These are phyloP conservation scores for Ectemnius cavifrons DNA, from an alignment of 2,888 invertebrate species.

Conservation along the genomic window DNA sequence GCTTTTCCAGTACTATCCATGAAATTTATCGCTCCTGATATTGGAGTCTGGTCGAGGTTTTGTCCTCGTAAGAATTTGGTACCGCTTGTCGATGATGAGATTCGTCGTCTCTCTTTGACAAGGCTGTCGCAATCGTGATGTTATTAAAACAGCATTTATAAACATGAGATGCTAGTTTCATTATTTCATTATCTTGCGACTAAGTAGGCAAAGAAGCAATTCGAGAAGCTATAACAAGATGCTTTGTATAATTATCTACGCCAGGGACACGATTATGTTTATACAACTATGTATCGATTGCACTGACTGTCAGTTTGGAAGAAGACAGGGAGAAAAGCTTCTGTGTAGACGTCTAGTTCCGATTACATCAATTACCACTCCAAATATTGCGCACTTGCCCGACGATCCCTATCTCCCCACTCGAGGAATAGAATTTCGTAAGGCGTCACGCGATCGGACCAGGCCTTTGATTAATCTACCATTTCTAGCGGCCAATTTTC, in stretches of 20 bases:
- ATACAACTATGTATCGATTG: no score
- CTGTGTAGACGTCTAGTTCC: background rate
- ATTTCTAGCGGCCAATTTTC: constrained; percentile 5
- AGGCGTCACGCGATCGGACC: constrained; percentile 8
- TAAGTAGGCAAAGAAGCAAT: background rate
- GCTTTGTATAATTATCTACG: no score
- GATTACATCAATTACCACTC: constrained; percentile 3
- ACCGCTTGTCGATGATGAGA: background rate
- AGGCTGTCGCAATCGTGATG: background rate
- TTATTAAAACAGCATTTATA: constrained; percentile 1
- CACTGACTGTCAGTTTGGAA: no score
- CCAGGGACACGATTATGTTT: no score
- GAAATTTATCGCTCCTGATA: background rate
- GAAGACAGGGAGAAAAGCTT: background rate
- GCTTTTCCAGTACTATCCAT: background rate
- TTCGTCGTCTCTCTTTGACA: background rate
- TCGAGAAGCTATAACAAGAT: no score
- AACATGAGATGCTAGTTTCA: constrained; percentile 9
- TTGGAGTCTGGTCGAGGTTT: background rate
- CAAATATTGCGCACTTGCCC: constrained; percentile 6
- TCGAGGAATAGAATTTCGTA: background rate
- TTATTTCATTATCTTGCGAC: constrained; percentile 4
- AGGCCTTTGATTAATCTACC: background rate
- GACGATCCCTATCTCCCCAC: background rate
- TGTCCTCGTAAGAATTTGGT: no score